Conservation (phyloP, 1,140 invertebrate species). For the Formica exsecta region DNA sequence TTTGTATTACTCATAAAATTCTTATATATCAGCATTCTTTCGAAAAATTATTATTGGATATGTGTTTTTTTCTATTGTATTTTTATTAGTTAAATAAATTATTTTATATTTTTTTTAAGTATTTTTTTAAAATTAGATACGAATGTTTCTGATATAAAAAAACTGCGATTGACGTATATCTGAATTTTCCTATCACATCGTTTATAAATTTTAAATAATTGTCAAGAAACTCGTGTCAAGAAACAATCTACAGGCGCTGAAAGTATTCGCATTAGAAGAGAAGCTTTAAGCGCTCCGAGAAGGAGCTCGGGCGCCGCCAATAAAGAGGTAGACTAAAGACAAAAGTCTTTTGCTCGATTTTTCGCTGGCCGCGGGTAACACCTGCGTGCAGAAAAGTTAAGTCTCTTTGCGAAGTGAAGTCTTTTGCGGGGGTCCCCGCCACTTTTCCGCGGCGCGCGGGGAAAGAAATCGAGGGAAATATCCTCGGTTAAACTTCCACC, state of each 20-base stretch:
- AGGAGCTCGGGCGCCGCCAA: constrained; percentile 16
- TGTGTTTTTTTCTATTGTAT: background rate
- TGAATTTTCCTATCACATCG: background rate
- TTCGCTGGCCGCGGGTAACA: constrained; percentile 63
- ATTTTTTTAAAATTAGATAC: too few relatives aligned
- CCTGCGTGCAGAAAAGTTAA: constrained; percentile 70
- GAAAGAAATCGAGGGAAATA: constrained; percentile 70
- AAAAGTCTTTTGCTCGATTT: constrained; percentile 65
- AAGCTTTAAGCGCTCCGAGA: constrained; percentile 12
- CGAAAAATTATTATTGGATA: too few relatives aligned
- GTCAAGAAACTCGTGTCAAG: background rate
- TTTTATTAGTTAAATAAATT: background rate
- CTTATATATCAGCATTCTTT: too few relatives aligned
- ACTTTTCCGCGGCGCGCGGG: constrained; percentile 47
- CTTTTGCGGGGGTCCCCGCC: constrained; percentile 37
- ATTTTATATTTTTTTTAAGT: too few relatives aligned
- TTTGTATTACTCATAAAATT: too few relatives aligned
- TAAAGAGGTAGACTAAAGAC: constrained; percentile 57
- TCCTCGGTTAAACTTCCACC: constrained; percentile 67
- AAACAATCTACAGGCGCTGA: background rate
- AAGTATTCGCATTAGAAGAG: constrained; percentile 35
- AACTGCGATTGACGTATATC: background rate
- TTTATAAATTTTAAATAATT: background rate
- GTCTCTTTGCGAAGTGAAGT: constrained; percentile 50
- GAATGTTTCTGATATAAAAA: too few relatives aligned